Conservation (phyloP, 2,888 invertebrate species). For the Lycocerus yunnanus region DNA sequence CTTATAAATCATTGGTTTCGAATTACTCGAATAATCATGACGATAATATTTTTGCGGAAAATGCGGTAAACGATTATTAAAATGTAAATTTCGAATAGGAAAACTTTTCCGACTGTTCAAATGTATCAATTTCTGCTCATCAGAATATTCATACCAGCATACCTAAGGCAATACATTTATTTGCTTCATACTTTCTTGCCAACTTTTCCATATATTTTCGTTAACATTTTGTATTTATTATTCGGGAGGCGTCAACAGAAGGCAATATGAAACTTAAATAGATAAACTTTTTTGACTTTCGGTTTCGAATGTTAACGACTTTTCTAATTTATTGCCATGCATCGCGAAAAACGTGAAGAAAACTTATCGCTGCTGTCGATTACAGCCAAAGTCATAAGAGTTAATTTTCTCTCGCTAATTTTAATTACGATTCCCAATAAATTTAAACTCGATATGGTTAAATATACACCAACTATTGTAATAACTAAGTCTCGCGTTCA, state of each 20-base stretch:
- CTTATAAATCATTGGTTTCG: neutral
- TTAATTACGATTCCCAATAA: neutral
- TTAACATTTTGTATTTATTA: neutral
- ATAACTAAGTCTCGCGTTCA: neutral
- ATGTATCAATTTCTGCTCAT: neutral
- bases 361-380: neutral
- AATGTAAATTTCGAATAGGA: neutral
- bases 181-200: no score
- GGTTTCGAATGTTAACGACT: neutral
- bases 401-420: neutral
- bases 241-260: neutral
- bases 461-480: neutral
- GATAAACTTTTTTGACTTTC: neutral
- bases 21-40: neutral
- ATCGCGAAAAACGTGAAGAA: neutral
- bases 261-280: neutral
- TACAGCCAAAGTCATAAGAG: neutral
- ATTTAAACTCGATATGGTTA: neutral
- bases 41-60: neutral
- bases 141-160: neutral
- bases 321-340: neutral
- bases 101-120: neutral
- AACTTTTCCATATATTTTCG: no score
- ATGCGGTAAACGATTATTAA: neutral
- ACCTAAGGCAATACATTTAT: neutral